Evolutionary conservation across 2,113 vertebrate genomes (phyloP).

Genomic region (Zapornia atra): DNA sequence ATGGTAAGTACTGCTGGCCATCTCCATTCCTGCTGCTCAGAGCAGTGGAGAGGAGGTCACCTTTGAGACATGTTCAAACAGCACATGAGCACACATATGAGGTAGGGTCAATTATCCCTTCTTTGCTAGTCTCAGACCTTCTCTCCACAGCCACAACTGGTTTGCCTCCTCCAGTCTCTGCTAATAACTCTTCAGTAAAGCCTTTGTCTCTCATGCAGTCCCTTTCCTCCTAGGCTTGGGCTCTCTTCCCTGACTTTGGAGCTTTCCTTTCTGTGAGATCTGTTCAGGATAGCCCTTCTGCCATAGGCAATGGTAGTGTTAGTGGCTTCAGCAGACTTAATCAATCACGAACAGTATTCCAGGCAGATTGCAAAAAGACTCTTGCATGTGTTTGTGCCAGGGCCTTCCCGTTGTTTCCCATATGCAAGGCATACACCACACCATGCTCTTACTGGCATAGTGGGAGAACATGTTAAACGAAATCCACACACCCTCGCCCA

Average conservation of each 20-base stretch:
- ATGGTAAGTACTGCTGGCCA: not conserved
- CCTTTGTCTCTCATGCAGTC: not conserved
- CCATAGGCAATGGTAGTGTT: not conserved
- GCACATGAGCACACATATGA: accelerated
- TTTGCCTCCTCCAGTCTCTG: not conserved
- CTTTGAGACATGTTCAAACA: not conserved
- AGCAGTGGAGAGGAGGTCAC: not conserved
- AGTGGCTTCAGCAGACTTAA: not conserved
- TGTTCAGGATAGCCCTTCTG: not conserved
- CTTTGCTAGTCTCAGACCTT: not conserved
- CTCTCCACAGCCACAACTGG: not conserved
- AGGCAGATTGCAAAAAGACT: not conserved
- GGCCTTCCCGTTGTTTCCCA: not conserved
- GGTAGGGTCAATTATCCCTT: not conserved
- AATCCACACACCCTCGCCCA: not conserved
- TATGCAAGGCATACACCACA: not conserved
- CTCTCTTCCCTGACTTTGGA: not conserved
- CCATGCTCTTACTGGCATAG: not conserved
- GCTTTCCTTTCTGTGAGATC: not conserved
- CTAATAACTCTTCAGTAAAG: not conserved
- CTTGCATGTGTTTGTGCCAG: not conserved
- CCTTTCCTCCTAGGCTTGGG: not conserved
- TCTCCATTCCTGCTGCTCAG: not conserved
- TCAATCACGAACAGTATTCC: not conserved
- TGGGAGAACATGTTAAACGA: not conserved